Percentiles rank a stretch among this genome's conserved stretches.
Conservation (phyloP, 30 jellyfish, hydroid and myxozoan genomes). For the Cassiopea andromeda region DNA sequence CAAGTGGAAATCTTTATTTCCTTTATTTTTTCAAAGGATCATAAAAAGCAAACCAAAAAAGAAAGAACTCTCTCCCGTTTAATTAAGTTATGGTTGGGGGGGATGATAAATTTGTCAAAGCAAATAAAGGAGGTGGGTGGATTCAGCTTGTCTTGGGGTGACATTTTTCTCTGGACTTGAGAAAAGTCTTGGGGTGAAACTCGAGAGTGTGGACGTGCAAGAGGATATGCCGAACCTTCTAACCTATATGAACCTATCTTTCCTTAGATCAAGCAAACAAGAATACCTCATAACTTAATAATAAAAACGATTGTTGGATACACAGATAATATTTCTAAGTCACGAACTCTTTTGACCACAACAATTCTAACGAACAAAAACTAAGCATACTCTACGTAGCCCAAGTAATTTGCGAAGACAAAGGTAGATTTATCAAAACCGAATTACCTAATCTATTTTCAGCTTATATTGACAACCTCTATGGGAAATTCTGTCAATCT, state of each 20-base stretch:
- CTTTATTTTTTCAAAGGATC: neutral
- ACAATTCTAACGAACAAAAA: neutral
- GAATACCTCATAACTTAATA: neutral
- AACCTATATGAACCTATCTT: too few species aligned
- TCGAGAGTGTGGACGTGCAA: too few species aligned
- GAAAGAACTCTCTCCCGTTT: neutral
- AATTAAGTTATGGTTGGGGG: neutral
- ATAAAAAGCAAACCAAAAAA: neutral
- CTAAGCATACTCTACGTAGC: neutral
- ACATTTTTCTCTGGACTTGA: neutral
- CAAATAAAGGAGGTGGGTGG: neutral
- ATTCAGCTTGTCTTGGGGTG: neutral
- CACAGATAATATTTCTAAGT: neutral
- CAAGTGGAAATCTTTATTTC: neutral
- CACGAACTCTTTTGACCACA: neutral
- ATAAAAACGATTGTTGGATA: neutral
- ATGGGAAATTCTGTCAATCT: neutral
- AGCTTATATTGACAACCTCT: neutral
- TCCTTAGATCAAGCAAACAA: too few species aligned
- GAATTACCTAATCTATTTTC: neutral
- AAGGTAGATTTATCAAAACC: neutral
- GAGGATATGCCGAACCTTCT: too few species aligned
- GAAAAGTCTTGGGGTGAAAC: too few species aligned
- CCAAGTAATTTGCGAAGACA: neutral
- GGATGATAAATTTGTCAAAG: neutral